Base-by-base conservation (phyloP, 2,113 vertebrate species). In the Ammospiza nelsoni region DNA sequence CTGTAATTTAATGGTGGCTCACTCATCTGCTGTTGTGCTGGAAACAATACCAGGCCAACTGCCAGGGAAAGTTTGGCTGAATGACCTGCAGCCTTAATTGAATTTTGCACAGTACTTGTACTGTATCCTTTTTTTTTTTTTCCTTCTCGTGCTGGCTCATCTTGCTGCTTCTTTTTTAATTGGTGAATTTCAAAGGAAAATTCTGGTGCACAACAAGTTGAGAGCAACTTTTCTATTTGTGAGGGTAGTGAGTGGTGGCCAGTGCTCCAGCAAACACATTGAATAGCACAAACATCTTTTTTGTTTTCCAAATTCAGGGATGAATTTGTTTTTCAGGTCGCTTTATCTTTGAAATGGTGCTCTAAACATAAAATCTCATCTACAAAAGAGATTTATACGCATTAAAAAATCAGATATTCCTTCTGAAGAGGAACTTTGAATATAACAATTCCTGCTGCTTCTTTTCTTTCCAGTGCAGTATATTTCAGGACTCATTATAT, bases 1-100 rank as follows among this genome's bases (percentile, higher is more conserved):
- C 77, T 79, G n/a, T 75, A 85, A 79, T 95, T 82, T 84, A 94
- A 92, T 94, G 84, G 87, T 49, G 75, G 57, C 87, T 95, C 74
- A 39, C 81, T 96, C 78, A 24, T 96, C 89, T 87, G 92, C 69
- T 82, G 80, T 77, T 80, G 67, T 91, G 52, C 74, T 92, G 89
- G 81, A 78, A 92, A 89, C 84, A 94, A 61, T 92, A 79, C 22
- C 18, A 89, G 84, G 74, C 87, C 91, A 79, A 49, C 62, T 91
- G 89, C 84, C 81, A 92, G 77, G 55, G 62, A 49, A 94, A 91
- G 69, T 91, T 89, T 95, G 91, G 77, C 92, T 92, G 81, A 67
- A 49, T 69, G 58, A 85, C 71, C 85, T 61, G n/a, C 35, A 91
- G 61, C 62, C 9, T 2, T 87, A 95, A 96, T 91, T 92, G 92